Percentiles rank a stretch among this genome's conserved stretches.
Evolutionary conservation across 2,113 vertebrate genomes (phyloP).

Genomic region (Cavia porcellus): DNA sequence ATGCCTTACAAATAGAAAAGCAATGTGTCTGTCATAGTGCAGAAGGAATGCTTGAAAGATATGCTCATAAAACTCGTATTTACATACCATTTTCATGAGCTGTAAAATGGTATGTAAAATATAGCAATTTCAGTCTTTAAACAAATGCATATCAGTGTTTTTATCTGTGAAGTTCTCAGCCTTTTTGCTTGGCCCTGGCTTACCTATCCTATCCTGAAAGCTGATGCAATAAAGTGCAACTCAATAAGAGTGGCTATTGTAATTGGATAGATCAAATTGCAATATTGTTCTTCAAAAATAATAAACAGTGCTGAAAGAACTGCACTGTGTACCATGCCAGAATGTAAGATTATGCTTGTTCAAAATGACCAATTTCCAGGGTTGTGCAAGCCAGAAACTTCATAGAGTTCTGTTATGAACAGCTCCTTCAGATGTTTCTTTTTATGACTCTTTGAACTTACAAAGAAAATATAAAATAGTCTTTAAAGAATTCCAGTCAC

Average conservation of each 20-base stretch:
- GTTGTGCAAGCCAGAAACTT: background rate
- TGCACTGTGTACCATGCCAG: background rate
- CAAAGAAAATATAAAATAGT: constrained; percentile 47
- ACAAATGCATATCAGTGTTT: background rate
- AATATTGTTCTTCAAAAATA: constrained; percentile 40
- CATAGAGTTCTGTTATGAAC: background rate
- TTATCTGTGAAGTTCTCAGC: background rate
- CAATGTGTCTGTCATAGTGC: background rate
- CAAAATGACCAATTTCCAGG: constrained; percentile 5
- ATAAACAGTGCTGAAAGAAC: constrained; percentile 27
- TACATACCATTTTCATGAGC: background rate
- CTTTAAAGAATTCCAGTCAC: constrained; percentile 16
- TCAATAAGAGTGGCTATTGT: background rate
- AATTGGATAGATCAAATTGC: constrained; percentile 36
- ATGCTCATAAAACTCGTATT: background rate
- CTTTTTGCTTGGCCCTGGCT: background rate
- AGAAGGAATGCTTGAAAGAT: background rate
- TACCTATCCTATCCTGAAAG: background rate
- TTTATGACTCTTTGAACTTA: constrained; percentile 44
- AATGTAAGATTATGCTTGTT: background rate
- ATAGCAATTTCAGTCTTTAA: background rate
- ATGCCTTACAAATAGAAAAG: background rate
- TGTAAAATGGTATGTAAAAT: background rate
- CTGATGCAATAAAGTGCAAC: constrained; percentile 73
- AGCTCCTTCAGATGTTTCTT: constrained; percentile 35